Conservation (phyloP, 2,113 vertebrate species). For the Isurus oxyrinchus region DNA sequence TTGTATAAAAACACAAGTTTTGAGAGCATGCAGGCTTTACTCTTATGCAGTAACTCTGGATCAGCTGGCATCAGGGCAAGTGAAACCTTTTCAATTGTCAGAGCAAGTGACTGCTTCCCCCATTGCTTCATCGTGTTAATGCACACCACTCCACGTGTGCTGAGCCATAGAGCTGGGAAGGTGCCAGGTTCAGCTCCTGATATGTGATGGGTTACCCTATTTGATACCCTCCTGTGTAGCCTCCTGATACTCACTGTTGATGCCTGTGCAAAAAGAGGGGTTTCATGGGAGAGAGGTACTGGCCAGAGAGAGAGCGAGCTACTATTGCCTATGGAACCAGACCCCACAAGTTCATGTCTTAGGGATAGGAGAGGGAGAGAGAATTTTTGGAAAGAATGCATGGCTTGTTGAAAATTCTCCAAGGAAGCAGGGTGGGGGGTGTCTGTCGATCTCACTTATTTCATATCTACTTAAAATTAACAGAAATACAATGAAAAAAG, state of each 20-base stretch:
- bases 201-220: neutral
- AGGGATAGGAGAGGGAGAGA: neutral
- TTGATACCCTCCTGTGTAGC: neutral
- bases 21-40: neutral
- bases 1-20: constrained; percentile 12
- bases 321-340: neutral
- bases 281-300: neutral
- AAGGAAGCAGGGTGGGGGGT: neutral
- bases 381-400: too few species aligned
- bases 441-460: neutral
- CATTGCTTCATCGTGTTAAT: neutral
- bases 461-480: neutral
- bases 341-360: neutral
- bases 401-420: neutral
- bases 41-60: constrained; percentile 10
- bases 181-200: neutral
- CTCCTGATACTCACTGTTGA: neutral
- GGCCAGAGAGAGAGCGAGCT: neutral
- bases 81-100: neutral
- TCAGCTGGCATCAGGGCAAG: neutral
- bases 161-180: neutral
- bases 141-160: neutral
- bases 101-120: neutral
- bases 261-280: neutral
- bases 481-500: neutral